phyloP scores from a whole-genome alignment of 2,888 invertebrate species.

The Pammene aurita region DNA sequence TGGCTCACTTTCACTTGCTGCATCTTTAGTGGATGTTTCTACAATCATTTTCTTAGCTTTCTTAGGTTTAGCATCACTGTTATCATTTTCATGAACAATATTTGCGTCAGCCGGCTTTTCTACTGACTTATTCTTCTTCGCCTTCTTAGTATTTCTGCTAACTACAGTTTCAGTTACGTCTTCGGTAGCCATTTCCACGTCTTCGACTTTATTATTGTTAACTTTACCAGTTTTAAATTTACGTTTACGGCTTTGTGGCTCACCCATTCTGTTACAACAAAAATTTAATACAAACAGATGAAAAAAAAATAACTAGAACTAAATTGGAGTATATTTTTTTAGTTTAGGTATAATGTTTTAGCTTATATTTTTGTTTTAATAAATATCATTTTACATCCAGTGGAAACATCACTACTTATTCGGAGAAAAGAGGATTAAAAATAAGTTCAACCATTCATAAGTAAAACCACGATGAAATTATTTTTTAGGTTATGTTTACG shows the following conservation, averaged over 20 bases:
- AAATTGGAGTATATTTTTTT: no score
- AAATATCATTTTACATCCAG: no score
- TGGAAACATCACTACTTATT: no score
- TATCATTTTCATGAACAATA: neutral
- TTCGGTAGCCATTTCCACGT: neutral
- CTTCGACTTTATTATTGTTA: neutral
- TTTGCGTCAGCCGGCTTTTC: neutral
- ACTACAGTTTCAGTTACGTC: neutral
- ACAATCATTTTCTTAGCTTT: neutral
- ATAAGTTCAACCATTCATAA: no score
- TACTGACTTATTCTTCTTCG: constrained; percentile 6
- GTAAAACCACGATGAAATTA: constrained; percentile 3
- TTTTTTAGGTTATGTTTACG: constrained; percentile 20
- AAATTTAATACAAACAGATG: no score
- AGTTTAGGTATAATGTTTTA: no score
- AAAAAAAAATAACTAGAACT: no score
- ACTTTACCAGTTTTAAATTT: constrained; percentile 3
- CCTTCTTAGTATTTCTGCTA: neutral
- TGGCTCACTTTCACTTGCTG: neutral
- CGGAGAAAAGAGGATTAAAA: no score
- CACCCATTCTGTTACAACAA: constrained; percentile 20
- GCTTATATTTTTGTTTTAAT: no score
- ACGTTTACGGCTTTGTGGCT: constrained; percentile 11
- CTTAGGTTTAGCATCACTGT: neutral
- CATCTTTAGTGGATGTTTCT: constrained; percentile 1